Percentiles rank a stretch among this genome's conserved stretches.
Conservation (phyloP, 2,888 invertebrate species). For the Apocheima hispidaria region DNA sequence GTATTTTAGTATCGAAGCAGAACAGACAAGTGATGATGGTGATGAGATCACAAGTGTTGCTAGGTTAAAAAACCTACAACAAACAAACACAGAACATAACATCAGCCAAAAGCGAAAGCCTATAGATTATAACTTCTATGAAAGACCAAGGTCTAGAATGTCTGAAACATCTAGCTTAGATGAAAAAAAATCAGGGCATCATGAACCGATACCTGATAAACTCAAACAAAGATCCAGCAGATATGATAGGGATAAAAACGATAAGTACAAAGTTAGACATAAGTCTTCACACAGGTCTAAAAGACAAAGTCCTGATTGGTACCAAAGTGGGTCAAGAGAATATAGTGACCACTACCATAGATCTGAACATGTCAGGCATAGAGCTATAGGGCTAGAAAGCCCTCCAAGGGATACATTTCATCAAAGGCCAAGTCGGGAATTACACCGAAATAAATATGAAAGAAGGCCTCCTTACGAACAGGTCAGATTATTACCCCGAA, state of each 20-base stretch:
- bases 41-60: conserved; percentile 43
- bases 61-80: conserved; percentile 42
- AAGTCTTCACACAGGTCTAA: conserved; percentile 52
- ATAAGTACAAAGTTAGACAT: conserved; percentile 52
- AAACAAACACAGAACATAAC: conserved; percentile 27
- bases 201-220: conserved; percentile 46
- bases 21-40: conserved; percentile 68
- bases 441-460: conserved; percentile 35
- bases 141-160: conserved; percentile 47
- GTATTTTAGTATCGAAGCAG: conserved; percentile 45
- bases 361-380: conserved; percentile 49
- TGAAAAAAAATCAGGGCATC: conserved; percentile 48
- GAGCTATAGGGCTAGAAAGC: conserved; percentile 49
- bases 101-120: conserved; percentile 28
- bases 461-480: conserved; percentile 44
- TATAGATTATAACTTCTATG: conserved; percentile 27
- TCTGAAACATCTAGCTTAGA: conserved; percentile 50
- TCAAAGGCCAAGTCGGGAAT: conserved; percentile 31
- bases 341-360: conserved; percentile 48
- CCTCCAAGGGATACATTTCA: conserved; percentile 57
- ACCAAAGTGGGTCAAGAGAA: conserved; percentile 48
- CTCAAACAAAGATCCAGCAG: conserved; percentile 47
- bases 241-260: conserved; percentile 51
- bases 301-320: conserved; percentile 40
- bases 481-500: conserved; percentile 45